A percentile compares a stretch with the other conserved stretches of the same genome.
These are phyloP conservation scores for Fratercula arctica DNA, from an alignment of 2,797 vertebrate genomes.

Conservation along the genomic window DNA sequence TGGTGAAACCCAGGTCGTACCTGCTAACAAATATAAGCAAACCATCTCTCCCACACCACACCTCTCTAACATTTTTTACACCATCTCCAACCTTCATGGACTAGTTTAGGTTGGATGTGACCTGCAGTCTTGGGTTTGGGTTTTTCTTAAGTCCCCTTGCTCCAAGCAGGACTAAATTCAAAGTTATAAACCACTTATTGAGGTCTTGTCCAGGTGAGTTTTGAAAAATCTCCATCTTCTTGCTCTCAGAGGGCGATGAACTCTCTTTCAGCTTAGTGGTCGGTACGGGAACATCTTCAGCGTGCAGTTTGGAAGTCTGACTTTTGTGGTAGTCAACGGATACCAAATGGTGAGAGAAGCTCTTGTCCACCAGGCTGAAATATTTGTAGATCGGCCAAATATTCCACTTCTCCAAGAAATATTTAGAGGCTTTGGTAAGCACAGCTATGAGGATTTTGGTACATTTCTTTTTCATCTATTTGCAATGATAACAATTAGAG, in stretches of 20 bases:
- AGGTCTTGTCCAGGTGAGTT: not conserved
- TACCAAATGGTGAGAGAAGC: slow-evolving; percentile 87
- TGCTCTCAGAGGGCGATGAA: not conserved
- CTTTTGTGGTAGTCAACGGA: slow-evolving; percentile 81
- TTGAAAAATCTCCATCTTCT: not conserved
- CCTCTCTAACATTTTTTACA: not conserved
- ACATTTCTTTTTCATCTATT: not conserved
- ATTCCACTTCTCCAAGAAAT: slow-evolving; percentile 75
- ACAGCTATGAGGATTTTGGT: not conserved
- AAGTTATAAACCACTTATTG: not conserved
- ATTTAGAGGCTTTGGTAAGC: slow-evolving; percentile 82
- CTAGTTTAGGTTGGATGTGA: not conserved
- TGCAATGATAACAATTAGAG: not conserved
- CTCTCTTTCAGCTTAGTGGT: slow-evolving; percentile 78
- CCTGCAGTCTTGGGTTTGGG: fast-evolving
- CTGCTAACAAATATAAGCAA: not conserved
- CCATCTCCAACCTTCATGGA: not conserved
- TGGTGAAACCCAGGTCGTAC: not conserved
- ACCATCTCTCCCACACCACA: not conserved
- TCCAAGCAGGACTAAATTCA: not conserved
- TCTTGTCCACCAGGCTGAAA: slow-evolving; percentile 82
- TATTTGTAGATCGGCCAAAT: slow-evolving; percentile 80
- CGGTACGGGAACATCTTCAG: slow-evolving; percentile 85
- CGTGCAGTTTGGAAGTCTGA: slow-evolving; percentile 77
- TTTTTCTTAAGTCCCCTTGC: not conserved